A percentile compares a stretch with the other conserved stretches of the same genome.
phyloP scores from a whole-genome alignment of 2,888 invertebrate species.

The Ornithoptera priamus region DNA sequence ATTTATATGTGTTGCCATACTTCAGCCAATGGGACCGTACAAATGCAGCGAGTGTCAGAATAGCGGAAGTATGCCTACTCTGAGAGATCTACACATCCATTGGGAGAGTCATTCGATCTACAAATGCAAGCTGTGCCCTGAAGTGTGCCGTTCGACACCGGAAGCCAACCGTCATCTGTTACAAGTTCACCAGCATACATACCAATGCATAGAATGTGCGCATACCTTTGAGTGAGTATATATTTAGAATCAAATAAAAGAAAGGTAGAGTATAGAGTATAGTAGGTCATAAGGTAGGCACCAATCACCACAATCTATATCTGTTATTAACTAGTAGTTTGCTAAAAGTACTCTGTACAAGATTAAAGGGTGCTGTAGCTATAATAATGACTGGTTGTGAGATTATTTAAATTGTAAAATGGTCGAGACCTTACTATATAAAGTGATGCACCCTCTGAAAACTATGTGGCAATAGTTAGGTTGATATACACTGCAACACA shows the following conservation, averaged over 20 bases:
- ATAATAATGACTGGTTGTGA: too few species aligned
- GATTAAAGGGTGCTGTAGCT: too few species aligned
- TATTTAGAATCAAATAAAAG: neutral
- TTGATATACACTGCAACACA: too few species aligned
- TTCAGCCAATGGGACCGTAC: constrained; percentile 18
- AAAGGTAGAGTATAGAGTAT: too few species aligned
- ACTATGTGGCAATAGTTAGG: too few species aligned
- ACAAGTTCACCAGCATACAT: constrained; percentile 39
- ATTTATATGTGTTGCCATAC: neutral
- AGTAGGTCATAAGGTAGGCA: too few species aligned
- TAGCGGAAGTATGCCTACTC: neutral
- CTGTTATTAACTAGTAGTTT: too few species aligned
- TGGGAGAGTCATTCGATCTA: constrained; percentile 36
- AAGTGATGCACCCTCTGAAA: too few species aligned
- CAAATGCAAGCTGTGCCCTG: constrained; percentile 42
- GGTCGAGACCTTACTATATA: too few species aligned
- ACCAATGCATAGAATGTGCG: constrained; percentile 43
- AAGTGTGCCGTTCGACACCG: constrained; percentile 33
- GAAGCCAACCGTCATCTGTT: constrained; percentile 40
- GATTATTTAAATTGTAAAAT: too few species aligned
- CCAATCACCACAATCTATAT: too few species aligned
- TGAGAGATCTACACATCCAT: constrained; percentile 33
- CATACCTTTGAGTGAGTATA: constrained; percentile 41
- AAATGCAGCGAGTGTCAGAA: constrained; percentile 36
- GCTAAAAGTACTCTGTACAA: too few species aligned